These are phyloP conservation scores for Zaprionus davidi DNA, from an alignment of 1,140 invertebrate genomes.

Conservation along the genomic window DNA sequence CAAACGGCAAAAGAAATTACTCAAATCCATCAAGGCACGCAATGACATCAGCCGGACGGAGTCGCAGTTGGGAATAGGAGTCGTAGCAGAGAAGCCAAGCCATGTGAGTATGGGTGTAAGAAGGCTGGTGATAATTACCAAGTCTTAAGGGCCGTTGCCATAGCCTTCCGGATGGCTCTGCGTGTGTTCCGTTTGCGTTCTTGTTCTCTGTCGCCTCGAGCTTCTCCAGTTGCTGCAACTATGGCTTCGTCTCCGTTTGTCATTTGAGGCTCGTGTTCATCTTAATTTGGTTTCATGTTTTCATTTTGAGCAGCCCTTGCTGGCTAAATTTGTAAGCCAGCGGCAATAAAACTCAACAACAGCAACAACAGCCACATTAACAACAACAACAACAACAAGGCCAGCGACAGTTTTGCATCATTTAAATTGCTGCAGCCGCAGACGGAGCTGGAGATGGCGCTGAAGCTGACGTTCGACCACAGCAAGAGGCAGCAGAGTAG, in stretches of 20 bases:
- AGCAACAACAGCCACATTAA: slow-evolving; percentile 25
- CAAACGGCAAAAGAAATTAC: slow-evolving; percentile 70
- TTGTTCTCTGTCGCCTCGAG: background rate
- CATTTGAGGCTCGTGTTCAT: slow-evolving; percentile 45
- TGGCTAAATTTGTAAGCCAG: slow-evolving; percentile 50
- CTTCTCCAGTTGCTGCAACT: slow-evolving; percentile 21
- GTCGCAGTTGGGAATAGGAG: background rate
- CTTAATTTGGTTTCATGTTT: slow-evolving; percentile 78
- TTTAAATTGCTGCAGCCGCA: slow-evolving; percentile 44
- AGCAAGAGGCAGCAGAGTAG: background rate
- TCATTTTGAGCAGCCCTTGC: slow-evolving; percentile 65
- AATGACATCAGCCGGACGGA: slow-evolving; percentile 61
- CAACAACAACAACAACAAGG: slow-evolving; percentile 3
- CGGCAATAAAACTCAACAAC: slow-evolving; percentile 67
- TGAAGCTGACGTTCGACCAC: slow-evolving; percentile 3
- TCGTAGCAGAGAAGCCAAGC: background rate
- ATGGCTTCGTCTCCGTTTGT: slow-evolving; percentile 19
- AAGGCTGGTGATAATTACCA: slow-evolving; percentile 55
- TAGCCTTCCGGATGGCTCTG: slow-evolving; percentile 46
- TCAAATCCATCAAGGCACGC: slow-evolving; percentile 70
- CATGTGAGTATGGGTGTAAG: background rate
- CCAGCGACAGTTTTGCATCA: slow-evolving; percentile 50
- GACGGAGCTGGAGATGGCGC: background rate
- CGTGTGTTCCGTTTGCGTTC: slow-evolving; percentile 3
- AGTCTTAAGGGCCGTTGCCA: slow-evolving; percentile 43